Base-by-base conservation (phyloP, 2,888 invertebrate genomes). In the Boloria selene region DNA sequence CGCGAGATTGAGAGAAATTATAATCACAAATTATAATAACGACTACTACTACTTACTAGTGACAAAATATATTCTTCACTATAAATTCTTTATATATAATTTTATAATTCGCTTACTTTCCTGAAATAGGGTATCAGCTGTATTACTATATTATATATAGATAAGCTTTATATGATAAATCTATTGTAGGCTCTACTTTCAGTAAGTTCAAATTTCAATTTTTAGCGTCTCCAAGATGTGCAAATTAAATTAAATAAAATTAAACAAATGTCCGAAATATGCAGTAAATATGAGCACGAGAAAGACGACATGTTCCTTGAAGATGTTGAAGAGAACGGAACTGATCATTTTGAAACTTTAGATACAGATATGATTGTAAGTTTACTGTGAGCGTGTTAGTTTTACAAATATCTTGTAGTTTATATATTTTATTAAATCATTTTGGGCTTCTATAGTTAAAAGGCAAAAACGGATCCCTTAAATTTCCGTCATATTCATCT, bases 241-340 rank as follows among this genome's bases (percentile, higher is more conserved):
- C 83, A 90, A 47, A 85, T 86, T 26, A 95, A 94, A 76, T 93
- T 95, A 5, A 90, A 93, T 68, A 93, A 93, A 18, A 84, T 96
- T n/a, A 77, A 93, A 42, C 94, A 94, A 72, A 79, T 96, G 65
- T 87, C 93, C 0, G 90, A 93, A 47, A 93, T 95, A 61, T 96
- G 96, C 72, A 86, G 93, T 56, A 95, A 95, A 77, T 93, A 95
- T 68, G 96, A 96, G 78, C 94, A 94, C 0, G 89, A 93, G 54
- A 87, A 92, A 0, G 95, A 95, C 73, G 93, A 93, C 52, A 67
- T 72, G 0, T 75, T 80, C 5, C 68, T 75, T 1, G 75, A 79
- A 50, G 79, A 77, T 3, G 59, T 72, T 0, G 79, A 82, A 6
- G 71, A 72, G 14, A 77, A 77, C 38, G 69, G 78, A 64, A 68